Percentiles rank a stretch among this genome's conserved stretches.
Evolutionary conservation across 2,113 vertebrate genomes (phyloP).

Genomic region (Acanthochromis polyacanthus): DNA sequence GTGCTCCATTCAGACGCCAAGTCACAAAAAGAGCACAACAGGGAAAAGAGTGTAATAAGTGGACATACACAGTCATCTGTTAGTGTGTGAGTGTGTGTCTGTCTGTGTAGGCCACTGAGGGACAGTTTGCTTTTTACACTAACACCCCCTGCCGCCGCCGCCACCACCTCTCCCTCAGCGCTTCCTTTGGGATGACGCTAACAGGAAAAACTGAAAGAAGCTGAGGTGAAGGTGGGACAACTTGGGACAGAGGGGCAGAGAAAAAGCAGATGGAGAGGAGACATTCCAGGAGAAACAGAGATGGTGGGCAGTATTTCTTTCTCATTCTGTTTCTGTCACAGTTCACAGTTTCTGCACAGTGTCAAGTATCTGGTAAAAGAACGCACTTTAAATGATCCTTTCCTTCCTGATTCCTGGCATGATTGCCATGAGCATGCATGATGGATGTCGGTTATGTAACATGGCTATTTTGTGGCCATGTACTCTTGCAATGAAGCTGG

Average conservation of each 20-base stretch:
- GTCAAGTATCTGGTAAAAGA: constrained; percentile 9
- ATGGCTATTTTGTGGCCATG: constrained; percentile 1
- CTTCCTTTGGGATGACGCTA: constrained; percentile 52
- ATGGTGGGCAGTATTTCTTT: background rate
- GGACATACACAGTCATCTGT: constrained; percentile 1
- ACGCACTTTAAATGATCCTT: background rate
- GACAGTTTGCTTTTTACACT: constrained; percentile 72
- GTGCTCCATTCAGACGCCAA: constrained; percentile 40
- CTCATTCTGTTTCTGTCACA: background rate
- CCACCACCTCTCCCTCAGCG: constrained; percentile 24
- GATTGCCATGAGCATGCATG: too few relatives aligned
- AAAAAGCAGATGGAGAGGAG: constrained; percentile 1
- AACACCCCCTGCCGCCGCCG: constrained; percentile 24
- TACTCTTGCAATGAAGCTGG: too few relatives aligned
- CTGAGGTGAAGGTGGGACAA: constrained; percentile 25
- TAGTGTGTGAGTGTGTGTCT: constrained; percentile 4
- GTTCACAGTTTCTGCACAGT: background rate
- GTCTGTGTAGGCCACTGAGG: constrained; percentile 37
- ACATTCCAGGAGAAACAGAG: background rate
- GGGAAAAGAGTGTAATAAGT: constrained; percentile 53
- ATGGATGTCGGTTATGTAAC: background rate
- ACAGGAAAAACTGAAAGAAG: constrained; percentile 53
- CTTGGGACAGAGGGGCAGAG: constrained; percentile 3
- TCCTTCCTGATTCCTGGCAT: too few relatives aligned
- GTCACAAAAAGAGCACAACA: constrained; percentile 32